These are phyloP conservation scores for Holothuria leucospilota DNA, from an alignment of 53 echinoderm and acorn worm species.

Conservation along the genomic window DNA sequence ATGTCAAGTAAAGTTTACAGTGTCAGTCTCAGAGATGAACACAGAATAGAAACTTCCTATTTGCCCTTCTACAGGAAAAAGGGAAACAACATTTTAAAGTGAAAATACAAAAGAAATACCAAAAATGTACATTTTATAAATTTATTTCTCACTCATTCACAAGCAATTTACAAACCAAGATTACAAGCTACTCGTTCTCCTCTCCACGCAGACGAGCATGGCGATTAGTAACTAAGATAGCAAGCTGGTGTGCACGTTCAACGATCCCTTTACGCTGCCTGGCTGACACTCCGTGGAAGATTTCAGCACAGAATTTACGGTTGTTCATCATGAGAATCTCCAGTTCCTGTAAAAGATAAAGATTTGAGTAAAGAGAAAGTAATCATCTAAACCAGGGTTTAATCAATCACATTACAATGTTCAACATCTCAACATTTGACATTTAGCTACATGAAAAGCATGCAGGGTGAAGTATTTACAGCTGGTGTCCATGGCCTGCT, in stretches of 20 bases:
- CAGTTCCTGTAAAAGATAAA: slow-evolving; percentile 69
- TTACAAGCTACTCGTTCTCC: slow-evolving; percentile 80
- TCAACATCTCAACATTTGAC: too few relatives aligned
- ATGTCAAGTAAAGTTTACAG: too few relatives aligned
- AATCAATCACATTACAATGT: too few relatives aligned
- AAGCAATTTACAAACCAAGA: neutral
- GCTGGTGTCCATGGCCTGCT: too few relatives aligned
- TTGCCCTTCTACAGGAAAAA: too few relatives aligned
- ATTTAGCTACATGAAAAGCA: too few relatives aligned
- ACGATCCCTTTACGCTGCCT: slow-evolving; percentile 92
- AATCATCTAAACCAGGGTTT: too few relatives aligned
- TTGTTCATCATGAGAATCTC: slow-evolving; percentile 99
- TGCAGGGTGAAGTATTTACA: too few relatives aligned
- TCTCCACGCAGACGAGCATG: slow-evolving; percentile 92
- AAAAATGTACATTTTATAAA: neutral
- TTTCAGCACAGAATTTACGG: slow-evolving; percentile 93
- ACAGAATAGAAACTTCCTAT: too few relatives aligned
- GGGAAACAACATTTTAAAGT: too few relatives aligned
- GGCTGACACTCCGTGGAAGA: slow-evolving; percentile 94
- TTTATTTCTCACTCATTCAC: slow-evolving; percentile 34
- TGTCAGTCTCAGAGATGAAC: too few relatives aligned
- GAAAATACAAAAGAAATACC: neutral
- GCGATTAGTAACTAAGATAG: slow-evolving; percentile 94
- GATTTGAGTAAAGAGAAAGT: neutral
- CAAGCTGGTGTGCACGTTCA: slow-evolving; percentile 94